Percentiles rank a stretch among this genome's conserved stretches.
These are phyloP conservation scores for Pedetes capensis DNA, from an alignment of 2,113 vertebrate genomes.

Conservation along the genomic window DNA sequence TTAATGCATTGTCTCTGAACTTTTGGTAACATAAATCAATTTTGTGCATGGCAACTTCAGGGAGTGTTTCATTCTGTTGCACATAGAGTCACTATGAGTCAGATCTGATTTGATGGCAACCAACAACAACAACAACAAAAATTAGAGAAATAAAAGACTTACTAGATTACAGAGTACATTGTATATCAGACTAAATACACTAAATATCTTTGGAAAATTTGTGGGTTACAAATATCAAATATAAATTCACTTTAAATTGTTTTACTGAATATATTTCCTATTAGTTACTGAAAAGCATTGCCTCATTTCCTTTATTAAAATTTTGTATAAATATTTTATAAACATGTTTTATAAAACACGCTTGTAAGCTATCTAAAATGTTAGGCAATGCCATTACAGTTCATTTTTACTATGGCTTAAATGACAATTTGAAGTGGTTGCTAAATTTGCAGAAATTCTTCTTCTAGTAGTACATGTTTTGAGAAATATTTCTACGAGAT, in stretches of 20 bases:
- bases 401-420: background rate
- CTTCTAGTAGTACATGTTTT: background rate
- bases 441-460: background rate
- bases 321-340: background rate
- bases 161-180: background rate
- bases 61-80: too few relatives aligned
- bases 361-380: background rate
- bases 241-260: background rate
- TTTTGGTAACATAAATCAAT: too few relatives aligned
- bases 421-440: background rate
- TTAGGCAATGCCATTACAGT: background rate
- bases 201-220: background rate
- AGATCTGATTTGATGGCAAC: too few relatives aligned
- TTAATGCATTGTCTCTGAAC: background rate
- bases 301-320: conserved; percentile 1
- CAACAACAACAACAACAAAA: too few relatives aligned
- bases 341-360: background rate
- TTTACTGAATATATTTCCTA: background rate
- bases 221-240: background rate
- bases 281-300: background rate
- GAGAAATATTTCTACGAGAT: background rate
- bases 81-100: too few relatives aligned
- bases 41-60: too few relatives aligned
- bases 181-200: background rate
- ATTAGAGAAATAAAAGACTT: background rate